These are phyloP conservation scores for Rhabdomys dilectus DNA, from an alignment of 2,113 vertebrate species.

Conservation along the genomic window DNA sequence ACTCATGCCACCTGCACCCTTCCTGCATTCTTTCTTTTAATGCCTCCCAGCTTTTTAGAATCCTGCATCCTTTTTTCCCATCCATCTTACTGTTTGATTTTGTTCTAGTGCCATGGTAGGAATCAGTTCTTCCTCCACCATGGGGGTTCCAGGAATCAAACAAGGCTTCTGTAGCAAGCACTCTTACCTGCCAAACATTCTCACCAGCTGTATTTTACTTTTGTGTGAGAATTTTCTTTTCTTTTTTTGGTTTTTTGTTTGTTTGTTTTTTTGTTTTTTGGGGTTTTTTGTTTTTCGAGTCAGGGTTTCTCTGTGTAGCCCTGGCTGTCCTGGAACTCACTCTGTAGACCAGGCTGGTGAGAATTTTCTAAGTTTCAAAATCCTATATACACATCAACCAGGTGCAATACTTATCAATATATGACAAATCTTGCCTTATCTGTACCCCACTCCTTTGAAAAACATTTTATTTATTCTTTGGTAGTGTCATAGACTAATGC, in stretches of 20 bases:
- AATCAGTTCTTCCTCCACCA: not conserved
- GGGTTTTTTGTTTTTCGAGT: too few relatives aligned
- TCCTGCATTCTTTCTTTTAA: not conserved
- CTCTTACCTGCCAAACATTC: not conserved
- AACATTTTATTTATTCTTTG: not conserved
- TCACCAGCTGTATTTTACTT: not conserved
- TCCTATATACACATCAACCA: not conserved
- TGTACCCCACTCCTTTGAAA: not conserved
- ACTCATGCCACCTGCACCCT: not conserved
- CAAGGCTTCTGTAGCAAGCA: not conserved
- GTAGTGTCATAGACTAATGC: not conserved
- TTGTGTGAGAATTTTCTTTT: too few relatives aligned
- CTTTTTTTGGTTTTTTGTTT: too few relatives aligned
- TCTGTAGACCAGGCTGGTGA: not conserved
- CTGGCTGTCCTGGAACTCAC: too few relatives aligned
- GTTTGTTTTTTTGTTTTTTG: too few relatives aligned
- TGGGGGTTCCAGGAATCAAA: not conserved
- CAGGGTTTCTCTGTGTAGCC: too few relatives aligned
- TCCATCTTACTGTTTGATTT: not conserved
- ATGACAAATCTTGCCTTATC: not conserved
- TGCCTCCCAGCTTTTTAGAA: not conserved
- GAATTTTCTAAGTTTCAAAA: conserved; percentile 6
- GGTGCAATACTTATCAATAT: not conserved
- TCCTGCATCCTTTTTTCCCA: not conserved
- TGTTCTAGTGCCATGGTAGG: not conserved